These are phyloP conservation scores for Psilopsiagon aurifrons DNA, from an alignment of 2,113 vertebrate genomes.

Conservation along the genomic window DNA sequence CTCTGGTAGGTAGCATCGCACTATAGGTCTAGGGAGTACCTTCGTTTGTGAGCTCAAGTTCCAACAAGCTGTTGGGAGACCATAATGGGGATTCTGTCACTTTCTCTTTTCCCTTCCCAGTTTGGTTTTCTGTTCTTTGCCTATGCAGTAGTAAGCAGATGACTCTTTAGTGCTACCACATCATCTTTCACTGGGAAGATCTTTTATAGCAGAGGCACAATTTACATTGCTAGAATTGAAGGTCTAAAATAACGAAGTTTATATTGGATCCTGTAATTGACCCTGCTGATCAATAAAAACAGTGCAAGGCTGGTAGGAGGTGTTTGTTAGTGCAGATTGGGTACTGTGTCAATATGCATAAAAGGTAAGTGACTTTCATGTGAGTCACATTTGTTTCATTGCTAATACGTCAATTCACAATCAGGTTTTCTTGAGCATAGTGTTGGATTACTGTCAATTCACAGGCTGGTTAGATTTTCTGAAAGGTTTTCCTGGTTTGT, in stretches of 20 bases:
- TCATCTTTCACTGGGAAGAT: background rate
- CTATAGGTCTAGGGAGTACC: rapidly evolving
- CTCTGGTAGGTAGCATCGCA: background rate
- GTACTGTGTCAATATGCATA: background rate
- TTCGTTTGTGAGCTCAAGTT: background rate
- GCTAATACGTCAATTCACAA: background rate
- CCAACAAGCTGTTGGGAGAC: background rate
- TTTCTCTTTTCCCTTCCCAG: background rate
- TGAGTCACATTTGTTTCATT: background rate
- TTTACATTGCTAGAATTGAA: background rate
- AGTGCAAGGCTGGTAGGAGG: background rate
- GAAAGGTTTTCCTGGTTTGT: background rate
- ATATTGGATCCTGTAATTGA: background rate
- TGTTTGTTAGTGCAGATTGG: background rate
- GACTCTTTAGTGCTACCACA: background rate
- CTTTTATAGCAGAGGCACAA: background rate
- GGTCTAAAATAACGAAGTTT: background rate
- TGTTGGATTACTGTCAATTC: background rate
- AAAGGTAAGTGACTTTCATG: background rate
- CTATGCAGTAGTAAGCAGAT: rapidly evolving
- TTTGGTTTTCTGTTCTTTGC: background rate
- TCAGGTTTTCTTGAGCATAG: background rate
- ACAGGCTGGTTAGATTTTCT: background rate
- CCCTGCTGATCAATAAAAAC: background rate
- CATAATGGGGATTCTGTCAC: rapidly evolving